Conservation (phyloP, 2,888 invertebrate species). For the Xanthia togata region DNA sequence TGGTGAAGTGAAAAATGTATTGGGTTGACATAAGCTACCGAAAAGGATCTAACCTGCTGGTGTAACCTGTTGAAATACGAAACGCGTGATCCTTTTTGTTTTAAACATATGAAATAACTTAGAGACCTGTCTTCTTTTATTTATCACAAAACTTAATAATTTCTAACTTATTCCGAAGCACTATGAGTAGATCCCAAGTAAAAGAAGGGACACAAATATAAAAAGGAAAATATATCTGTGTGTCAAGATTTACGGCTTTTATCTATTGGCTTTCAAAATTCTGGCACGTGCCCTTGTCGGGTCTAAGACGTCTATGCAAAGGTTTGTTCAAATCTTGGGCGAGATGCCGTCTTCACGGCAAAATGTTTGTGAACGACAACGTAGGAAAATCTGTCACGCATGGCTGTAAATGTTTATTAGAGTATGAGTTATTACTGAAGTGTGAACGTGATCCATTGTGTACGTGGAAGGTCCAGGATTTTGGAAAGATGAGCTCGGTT, state of each 20-base stretch:
- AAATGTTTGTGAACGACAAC: constrained; percentile 33
- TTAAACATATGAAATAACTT: neutral
- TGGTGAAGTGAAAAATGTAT: neutral
- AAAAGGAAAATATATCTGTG: constrained; percentile 51
- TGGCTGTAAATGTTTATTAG: constrained; percentile 55
- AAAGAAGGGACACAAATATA: constrained; percentile 37
- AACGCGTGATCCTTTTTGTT: neutral
- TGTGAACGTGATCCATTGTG: constrained; percentile 49
- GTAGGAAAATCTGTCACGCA: constrained; percentile 49
- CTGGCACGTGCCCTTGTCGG: constrained; percentile 42
- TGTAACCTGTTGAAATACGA: too few species aligned
- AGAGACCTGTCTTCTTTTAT: neutral
- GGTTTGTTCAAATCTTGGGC: constrained; percentile 38
- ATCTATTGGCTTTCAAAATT: constrained; percentile 65
- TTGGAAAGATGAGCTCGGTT: constrained; percentile 25
- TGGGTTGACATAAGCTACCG: neutral
- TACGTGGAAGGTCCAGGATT: constrained; percentile 37
- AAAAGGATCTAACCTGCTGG: too few species aligned
- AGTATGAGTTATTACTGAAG: constrained; percentile 53
- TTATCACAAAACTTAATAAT: constrained; percentile 1
- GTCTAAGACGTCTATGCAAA: constrained; percentile 36
- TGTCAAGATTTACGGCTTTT: constrained; percentile 63
- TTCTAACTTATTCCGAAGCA: constrained; percentile 16
- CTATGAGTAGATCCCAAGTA: constrained; percentile 15
- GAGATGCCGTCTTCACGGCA: constrained; percentile 1